Evolutionary conservation across 2,888 invertebrate genomes (phyloP).

Genomic region (Patella caerulea): DNA sequence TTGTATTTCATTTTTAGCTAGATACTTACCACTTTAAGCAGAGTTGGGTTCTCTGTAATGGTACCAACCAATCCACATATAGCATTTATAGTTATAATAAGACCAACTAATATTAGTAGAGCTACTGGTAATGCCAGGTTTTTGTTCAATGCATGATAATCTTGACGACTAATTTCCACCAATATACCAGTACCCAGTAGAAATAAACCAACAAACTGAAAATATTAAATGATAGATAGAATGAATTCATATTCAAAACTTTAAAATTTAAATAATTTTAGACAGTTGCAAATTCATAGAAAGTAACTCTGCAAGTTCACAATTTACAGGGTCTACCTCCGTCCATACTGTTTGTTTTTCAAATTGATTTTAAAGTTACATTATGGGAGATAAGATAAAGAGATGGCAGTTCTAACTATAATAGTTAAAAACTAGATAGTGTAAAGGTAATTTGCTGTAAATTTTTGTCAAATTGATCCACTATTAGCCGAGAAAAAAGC

Average conservation of each 20-base stretch:
- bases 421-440: no score
- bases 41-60: constrained; percentile 54
- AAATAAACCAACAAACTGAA: constrained; percentile 60
- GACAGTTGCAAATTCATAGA: constrained; percentile 5
- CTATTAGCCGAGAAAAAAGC: no score
- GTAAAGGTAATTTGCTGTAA: no score
- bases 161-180: constrained; percentile 52
- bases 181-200: constrained; percentile 58
- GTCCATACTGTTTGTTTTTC: no score
- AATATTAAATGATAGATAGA: background rate
- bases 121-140: constrained; percentile 58
- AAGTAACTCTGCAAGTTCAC: background rate
- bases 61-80: constrained; percentile 61
- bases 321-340: no score
- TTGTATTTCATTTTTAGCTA: background rate
- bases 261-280: background rate
- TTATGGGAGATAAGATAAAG: no score
- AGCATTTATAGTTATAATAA: constrained; percentile 59
- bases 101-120: constrained; percentile 58
- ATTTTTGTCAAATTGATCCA: no score
- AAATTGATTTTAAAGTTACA: no score
- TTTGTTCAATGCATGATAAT: constrained; percentile 57
- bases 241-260: background rate
- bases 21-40: constrained; percentile 61
- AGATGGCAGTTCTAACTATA: no score